Percentiles rank a stretch among this genome's conserved stretches.
These are phyloP conservation scores for Nycteola revayana DNA, from an alignment of 2,888 invertebrate species.

Conservation along the genomic window DNA sequence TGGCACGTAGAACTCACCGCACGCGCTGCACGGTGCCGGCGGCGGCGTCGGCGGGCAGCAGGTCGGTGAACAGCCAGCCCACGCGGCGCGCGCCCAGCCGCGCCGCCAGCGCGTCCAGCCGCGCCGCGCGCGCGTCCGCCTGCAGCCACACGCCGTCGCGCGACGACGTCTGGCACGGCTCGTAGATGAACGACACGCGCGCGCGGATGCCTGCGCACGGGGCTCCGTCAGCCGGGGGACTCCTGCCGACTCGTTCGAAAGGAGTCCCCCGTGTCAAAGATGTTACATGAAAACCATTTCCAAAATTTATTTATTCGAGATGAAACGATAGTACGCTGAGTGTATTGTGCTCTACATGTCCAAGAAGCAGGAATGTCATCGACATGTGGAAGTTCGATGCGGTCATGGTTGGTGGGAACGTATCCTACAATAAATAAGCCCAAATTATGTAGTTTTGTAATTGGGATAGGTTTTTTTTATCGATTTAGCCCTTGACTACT, in stretches of 20 bases:
- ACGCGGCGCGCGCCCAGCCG: constrained; percentile 90
- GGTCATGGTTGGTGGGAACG: no score
- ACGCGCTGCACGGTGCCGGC: constrained; percentile 91
- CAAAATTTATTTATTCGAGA: no score
- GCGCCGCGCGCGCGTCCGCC: constrained; percentile 86
- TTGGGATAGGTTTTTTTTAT: no score
- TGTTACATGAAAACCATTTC: no score
- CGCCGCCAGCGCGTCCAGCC: constrained; percentile 89
- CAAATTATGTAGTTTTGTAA: no score
- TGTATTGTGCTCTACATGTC: no score
- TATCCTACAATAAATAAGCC: no score
- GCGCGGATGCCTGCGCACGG: constrained; percentile 86
- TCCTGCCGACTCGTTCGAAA: neutral
- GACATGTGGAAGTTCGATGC: no score
- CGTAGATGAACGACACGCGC: constrained; percentile 96
- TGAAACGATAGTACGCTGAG: no score
- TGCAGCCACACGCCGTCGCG: constrained; percentile 84
- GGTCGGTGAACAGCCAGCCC: constrained; percentile 99
- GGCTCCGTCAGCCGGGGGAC: neutral
- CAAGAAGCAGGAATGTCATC: no score
- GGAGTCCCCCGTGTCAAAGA: no score
- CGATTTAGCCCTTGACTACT: no score
- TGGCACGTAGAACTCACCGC: constrained; percentile 35
- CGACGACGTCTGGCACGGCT: constrained; percentile 95
- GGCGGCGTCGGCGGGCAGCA: constrained; percentile 91